Evolutionary conservation across 1,140 invertebrate genomes (phyloP).

Genomic region (Drosophila guanche): DNA sequence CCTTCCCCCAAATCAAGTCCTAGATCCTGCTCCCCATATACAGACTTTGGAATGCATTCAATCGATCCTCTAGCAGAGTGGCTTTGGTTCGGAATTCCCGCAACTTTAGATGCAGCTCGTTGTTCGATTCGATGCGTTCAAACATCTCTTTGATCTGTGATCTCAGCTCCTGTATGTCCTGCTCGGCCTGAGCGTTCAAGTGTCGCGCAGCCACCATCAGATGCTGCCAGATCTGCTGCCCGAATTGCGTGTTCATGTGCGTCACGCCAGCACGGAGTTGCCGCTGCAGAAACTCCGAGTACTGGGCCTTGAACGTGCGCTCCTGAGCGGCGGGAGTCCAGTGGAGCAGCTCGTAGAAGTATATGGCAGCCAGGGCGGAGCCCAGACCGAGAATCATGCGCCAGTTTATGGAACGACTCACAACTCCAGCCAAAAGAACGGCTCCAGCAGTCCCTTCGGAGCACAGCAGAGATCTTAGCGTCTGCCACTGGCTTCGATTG

Average conservation of each 20-base stretch:
- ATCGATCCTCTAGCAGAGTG: conserved; percentile 16
- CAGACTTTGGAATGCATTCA: conserved; percentile 38
- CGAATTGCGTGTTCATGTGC: conserved; percentile 98
- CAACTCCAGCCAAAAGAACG: conserved; percentile 91
- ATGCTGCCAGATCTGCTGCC: conserved; percentile 90
- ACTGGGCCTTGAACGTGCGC: conserved; percentile 96
- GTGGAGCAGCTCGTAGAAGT: conserved; percentile 97
- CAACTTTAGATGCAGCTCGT: conserved; percentile 26
- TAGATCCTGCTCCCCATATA: conserved; percentile 25
- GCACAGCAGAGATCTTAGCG: conserved; percentile 85
- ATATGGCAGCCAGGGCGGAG: conserved; percentile 93
- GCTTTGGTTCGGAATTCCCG: conserved; percentile 10
- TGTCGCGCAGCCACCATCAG: conserved; percentile 17
- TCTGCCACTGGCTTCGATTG: conserved; percentile 86
- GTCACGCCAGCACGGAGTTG: conserved; percentile 95
- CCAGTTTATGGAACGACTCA: conserved; percentile 98
- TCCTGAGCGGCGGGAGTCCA: conserved; percentile 99
- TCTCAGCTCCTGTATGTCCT: conserved; percentile 13
- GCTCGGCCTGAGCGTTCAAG: neutral
- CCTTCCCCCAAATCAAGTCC: neutral
- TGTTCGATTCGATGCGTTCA: conserved; percentile 3
- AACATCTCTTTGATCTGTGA: neutral
- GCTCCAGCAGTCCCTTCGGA: conserved; percentile 93
- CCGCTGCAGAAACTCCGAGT: conserved; percentile 96
- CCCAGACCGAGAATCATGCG: conserved; percentile 92